A percentile compares a stretch with the other conserved stretches of the same genome.
These are phyloP conservation scores for Hyalella azteca DNA, from an alignment of 2,888 invertebrate species.

Conservation along the genomic window DNA sequence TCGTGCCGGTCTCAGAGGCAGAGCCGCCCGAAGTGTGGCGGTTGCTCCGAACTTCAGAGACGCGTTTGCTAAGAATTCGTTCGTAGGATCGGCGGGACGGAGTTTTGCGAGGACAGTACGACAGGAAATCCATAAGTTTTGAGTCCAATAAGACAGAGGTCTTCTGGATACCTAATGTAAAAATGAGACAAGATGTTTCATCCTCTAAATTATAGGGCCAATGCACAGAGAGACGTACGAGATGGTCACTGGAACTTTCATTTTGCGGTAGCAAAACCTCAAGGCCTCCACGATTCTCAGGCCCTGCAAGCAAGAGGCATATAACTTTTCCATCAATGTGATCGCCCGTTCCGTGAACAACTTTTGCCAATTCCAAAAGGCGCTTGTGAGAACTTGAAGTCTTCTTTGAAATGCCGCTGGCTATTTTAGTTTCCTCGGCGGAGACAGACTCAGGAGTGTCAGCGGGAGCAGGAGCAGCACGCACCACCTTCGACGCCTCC, in stretches of 20 bases:
- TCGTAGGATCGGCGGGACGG: not conserved
- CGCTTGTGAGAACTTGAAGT: not conserved
- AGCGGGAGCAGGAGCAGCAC: not conserved
- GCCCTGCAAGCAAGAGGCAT: conserved; percentile 50
- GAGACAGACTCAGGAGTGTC: not conserved
- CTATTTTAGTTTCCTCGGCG: too few relatives aligned
- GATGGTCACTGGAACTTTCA: conserved; percentile 41
- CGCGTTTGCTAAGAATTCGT: not conserved
- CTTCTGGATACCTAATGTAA: conserved; percentile 51
- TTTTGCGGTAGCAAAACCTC: conserved; percentile 44
- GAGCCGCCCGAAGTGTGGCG: conserved; percentile 3
- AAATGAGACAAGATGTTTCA: conserved; percentile 45
- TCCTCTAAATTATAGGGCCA: conserved; percentile 44
- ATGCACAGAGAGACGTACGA: conserved; percentile 44
- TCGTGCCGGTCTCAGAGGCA: conserved; percentile 49
- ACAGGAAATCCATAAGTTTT: conserved; percentile 46
- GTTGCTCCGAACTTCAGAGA: conserved; percentile 43
- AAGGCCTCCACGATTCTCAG: conserved; percentile 46
- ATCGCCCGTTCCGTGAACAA: not conserved
- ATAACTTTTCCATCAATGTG: conserved; percentile 41
- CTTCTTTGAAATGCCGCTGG: too few relatives aligned
- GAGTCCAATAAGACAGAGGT: conserved; percentile 48
- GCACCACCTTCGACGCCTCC: not conserved
- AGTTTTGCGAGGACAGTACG: conserved; percentile 44
- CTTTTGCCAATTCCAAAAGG: not conserved